Percentiles rank a stretch among this genome's conserved stretches.
phyloP scores from a whole-genome alignment of 2,888 invertebrate genomes.

The Notodonta ziczac region DNA sequence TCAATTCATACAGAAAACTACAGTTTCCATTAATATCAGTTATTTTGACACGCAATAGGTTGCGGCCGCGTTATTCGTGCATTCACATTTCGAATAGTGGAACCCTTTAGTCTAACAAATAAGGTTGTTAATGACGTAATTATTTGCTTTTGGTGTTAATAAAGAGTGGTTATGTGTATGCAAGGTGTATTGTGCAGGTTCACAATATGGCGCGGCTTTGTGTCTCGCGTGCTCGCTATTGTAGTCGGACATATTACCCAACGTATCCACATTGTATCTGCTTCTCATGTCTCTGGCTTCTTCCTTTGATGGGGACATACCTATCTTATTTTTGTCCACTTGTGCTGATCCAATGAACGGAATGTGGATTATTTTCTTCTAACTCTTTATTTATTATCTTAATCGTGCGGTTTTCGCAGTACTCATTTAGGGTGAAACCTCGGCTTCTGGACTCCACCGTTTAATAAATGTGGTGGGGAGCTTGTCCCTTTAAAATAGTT shows the following conservation, averaged over 20 bases:
- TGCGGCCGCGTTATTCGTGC: slow-evolving; percentile 35
- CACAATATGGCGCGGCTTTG: slow-evolving; percentile 80
- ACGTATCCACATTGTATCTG: slow-evolving; percentile 78
- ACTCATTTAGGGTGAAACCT: too few relatives aligned
- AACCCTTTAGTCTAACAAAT: slow-evolving; percentile 37
- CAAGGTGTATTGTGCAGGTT: slow-evolving; percentile 80
- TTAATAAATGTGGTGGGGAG: too few relatives aligned
- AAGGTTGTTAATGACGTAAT: slow-evolving; percentile 57
- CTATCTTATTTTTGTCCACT: slow-evolving; percentile 66
- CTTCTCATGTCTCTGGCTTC: slow-evolving; percentile 70
- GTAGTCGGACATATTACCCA: slow-evolving; percentile 81
- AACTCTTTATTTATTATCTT: too few relatives aligned
- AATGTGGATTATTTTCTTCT: too few relatives aligned
- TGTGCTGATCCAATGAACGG: slow-evolving; percentile 13
- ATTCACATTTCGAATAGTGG: slow-evolving; percentile 14
- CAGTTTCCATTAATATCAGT: slow-evolving; percentile 69
- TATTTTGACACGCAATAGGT: slow-evolving; percentile 71
- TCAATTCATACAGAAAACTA: slow-evolving; percentile 66
- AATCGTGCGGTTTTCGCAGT: too few relatives aligned
- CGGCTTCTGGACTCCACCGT: too few relatives aligned
- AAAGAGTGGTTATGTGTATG: slow-evolving; percentile 61
- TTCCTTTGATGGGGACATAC: slow-evolving; percentile 74
- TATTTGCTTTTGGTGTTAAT: slow-evolving; percentile 55
- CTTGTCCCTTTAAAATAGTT: too few relatives aligned
- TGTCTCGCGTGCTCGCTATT: slow-evolving; percentile 77